Evolutionary conservation across 2,888 invertebrate species (phyloP).

Genomic region (Esperia sulphurella): DNA sequence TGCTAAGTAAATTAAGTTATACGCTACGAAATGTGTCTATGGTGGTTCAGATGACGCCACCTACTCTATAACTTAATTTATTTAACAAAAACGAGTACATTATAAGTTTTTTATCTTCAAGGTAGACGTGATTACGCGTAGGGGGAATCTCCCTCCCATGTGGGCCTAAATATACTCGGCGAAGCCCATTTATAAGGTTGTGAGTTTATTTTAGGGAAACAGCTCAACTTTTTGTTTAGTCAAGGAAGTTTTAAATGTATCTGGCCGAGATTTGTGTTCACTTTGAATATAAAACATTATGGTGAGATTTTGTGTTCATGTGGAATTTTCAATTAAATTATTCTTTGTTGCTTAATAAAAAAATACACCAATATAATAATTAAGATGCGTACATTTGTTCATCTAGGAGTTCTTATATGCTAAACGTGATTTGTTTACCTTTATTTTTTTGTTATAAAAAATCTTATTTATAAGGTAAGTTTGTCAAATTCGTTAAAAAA

Average conservation of each 20-base stretch:
- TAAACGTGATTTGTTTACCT: too few relatives aligned
- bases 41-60: too few relatives aligned
- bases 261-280: neutral
- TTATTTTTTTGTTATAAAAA: too few relatives aligned
- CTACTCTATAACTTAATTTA: constrained; percentile 22
- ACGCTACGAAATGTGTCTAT: too few relatives aligned
- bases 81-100: constrained; percentile 26
- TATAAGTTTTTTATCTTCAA: constrained; percentile 25
- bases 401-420: too few relatives aligned
- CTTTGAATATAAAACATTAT: neutral
- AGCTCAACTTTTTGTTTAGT: constrained; percentile 2
- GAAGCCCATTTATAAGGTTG: constrained; percentile 5
- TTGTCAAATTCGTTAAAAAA: too few relatives aligned
- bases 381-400: too few relatives aligned
- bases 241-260: neutral
- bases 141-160: neutral
- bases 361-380: too few relatives aligned
- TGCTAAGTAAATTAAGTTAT: too few relatives aligned
- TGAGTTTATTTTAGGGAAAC: constrained; percentile 4
- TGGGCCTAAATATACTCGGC: constrained; percentile 11
- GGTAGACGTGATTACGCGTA: constrained; percentile 16
- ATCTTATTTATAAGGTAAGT: too few relatives aligned
- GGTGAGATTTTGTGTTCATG: neutral
- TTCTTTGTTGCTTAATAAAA: too few relatives aligned
- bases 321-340: too few relatives aligned